A percentile compares a stretch with the other conserved stretches of the same genome.
phyloP scores from a whole-genome alignment of 2,113 vertebrate genomes.

The Tamias sibiricus region DNA sequence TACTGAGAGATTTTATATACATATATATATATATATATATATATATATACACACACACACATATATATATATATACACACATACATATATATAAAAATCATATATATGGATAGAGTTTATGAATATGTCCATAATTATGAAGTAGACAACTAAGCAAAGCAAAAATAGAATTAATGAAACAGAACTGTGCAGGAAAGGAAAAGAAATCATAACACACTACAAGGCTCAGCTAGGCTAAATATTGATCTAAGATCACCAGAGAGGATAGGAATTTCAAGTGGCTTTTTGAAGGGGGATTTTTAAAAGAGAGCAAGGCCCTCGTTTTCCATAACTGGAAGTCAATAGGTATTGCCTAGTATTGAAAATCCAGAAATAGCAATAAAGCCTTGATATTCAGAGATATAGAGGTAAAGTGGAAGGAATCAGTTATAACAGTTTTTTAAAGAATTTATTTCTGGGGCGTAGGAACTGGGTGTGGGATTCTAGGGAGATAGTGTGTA shows the following conservation, averaged over 20 bases:
- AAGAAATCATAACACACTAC: not conserved
- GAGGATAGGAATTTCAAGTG: not conserved
- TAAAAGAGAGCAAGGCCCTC: not conserved
- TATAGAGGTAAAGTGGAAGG: not conserved
- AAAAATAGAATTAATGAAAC: not conserved
- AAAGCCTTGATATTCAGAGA: not conserved
- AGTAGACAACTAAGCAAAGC: not conserved
- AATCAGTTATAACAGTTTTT: not conserved
- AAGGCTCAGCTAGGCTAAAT: not conserved
- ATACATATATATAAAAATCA: too few species aligned
- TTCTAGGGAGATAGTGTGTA: not conserved
- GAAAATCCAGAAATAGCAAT: not conserved
- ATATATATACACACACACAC: too few species aligned
- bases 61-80: not conserved
- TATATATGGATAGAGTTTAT: not conserved
- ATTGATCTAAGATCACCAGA: not conserved
- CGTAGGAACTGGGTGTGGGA: not conserved
- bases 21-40: not conserved
- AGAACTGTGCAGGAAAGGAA: not conserved
- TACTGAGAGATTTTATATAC: not conserved
- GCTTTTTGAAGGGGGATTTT: not conserved
- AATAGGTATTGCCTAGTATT: not conserved
- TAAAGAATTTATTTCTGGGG: not conserved
- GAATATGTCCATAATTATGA: not conserved
- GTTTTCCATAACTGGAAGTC: not conserved